Conservation (phyloP, 2,888 invertebrate genomes). For the Heliconius ethilla region DNA sequence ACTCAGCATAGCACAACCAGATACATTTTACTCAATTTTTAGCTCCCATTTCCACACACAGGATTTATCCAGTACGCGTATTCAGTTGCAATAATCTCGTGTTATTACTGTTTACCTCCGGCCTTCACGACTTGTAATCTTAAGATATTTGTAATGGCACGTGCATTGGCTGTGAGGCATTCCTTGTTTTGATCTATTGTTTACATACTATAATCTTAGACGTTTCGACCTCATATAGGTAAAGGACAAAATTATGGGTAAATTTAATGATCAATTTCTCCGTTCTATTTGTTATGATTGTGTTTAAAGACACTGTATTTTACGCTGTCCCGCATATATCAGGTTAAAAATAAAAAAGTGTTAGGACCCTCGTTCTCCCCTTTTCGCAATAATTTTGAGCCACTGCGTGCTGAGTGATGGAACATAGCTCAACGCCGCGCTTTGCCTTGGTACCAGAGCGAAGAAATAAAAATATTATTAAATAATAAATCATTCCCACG, state of each 20-base stretch:
- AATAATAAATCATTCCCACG: too few species aligned
- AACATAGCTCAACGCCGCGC: too few species aligned
- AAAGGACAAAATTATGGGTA: too few species aligned
- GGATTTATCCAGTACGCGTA: constrained; percentile 47
- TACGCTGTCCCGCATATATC: background rate
- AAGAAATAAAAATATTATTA: too few species aligned
- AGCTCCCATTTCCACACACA: constrained; percentile 8
- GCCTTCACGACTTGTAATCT: constrained; percentile 79
- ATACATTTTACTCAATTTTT: background rate
- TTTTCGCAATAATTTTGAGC: too few species aligned
- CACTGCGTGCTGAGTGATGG: too few species aligned
- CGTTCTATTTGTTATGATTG: background rate
- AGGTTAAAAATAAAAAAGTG: too few species aligned
- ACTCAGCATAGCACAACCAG: background rate
- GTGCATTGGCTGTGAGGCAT: constrained; percentile 53
- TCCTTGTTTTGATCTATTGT: constrained; percentile 26
- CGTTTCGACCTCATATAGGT: background rate
- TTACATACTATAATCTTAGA: constrained; percentile 10
- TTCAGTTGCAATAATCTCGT: constrained; percentile 72
- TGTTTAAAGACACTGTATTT: background rate
- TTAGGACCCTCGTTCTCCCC: too few species aligned
- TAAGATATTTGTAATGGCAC: constrained; percentile 67
- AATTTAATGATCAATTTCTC: background rate
- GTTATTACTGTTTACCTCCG: constrained; percentile 74
- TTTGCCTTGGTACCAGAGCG: too few species aligned